A percentile compares a stretch with the other conserved stretches of the same genome.
Conservation (phyloP, 2,888 invertebrate species). For the Meloe dianella region DNA sequence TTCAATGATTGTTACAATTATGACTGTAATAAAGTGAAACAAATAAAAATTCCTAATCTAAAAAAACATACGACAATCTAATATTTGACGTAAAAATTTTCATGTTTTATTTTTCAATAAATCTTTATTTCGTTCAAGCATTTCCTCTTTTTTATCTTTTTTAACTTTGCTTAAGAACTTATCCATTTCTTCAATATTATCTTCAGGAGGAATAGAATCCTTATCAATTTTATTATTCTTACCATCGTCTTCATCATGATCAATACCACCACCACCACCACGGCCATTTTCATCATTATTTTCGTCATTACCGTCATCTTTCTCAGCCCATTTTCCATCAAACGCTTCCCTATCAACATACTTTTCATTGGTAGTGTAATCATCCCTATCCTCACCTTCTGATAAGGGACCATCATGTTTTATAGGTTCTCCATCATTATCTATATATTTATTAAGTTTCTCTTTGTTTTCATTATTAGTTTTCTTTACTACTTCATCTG, state of each 20-base stretch:
- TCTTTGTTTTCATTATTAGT: conserved; percentile 64
- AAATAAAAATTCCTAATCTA: conserved; percentile 15
- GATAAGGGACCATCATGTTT: conserved; percentile 65
- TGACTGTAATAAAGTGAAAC: conserved; percentile 4
- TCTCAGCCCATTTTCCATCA: conserved; percentile 71
- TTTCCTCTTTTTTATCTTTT: conserved; percentile 65
- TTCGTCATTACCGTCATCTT: conserved; percentile 57
- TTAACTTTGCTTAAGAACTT: conserved; percentile 65
- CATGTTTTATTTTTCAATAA: conserved; percentile 55
- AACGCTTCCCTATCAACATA: conserved; percentile 69
- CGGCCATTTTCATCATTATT: conserved; percentile 34
- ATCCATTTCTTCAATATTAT: conserved; percentile 64
- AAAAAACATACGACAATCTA: neutral
- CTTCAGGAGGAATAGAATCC: conserved; percentile 51
- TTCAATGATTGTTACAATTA: conserved; percentile 11
- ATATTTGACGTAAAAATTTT: neutral
- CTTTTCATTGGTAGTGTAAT: conserved; percentile 56
- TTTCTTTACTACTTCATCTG: conserved; percentile 44
- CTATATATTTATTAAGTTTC: conserved; percentile 66
- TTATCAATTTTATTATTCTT: conserved; percentile 30
- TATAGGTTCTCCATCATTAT: conserved; percentile 56
- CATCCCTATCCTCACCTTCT: conserved; percentile 66
- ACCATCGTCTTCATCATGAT: conserved; percentile 35
- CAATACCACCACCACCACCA: conserved; percentile 35
- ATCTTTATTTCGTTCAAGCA: conserved; percentile 63